Base-by-base conservation (phyloP, 1,140 invertebrate genomes). In the Maconellicoccus hirsutus region DNA sequence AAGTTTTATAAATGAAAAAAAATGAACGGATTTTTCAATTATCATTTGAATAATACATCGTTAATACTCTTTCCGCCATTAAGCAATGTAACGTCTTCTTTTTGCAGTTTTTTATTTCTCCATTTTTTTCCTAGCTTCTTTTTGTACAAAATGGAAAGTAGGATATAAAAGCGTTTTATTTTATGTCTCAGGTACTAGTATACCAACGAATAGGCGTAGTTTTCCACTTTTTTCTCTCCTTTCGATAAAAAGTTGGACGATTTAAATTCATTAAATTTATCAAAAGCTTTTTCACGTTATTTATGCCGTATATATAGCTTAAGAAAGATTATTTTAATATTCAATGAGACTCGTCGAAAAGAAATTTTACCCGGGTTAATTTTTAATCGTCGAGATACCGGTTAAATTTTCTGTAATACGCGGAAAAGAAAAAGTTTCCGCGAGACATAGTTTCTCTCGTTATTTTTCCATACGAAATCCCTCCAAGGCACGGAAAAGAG, bases 21-120 rank as follows among this genome's bases (percentile, higher is more conserved):
- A 52, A 52, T 19, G 42, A 52, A 52, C 42, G 42, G 42, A 52
- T 52, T 52, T 52, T 52, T 16, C 42, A 52, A 52, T 52, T 52
- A 52, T 52, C 42, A 52, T 52, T 52, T 52, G 42, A 52, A 52
- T 52, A 52, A 52, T 52, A 52, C 42, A 52, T 52, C 42, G 42
- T 52, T 52, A 52, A 52, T 52, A 52, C 42, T 19, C n/a, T 52
- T 52, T 19, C 42, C 42, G 42, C 42, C 42, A 52, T 52, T 52
- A 52, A 52, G n/a, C 42, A 14, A 52, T 52, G n/a, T 52, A 19
- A 19, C n/a, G n/a, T 52, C 42, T 52, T 52, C n/a, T 52, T 19
- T 16, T 52, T 52, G 10, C 14, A 52, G 42, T 52, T 52, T 52
- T 33, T 33, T 33, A 6, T 33, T 33, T 12, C 29, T 33, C 29